phyloP scores from a whole-genome alignment of 2,797 vertebrate genomes.

The Sebastes vulpes region DNA sequence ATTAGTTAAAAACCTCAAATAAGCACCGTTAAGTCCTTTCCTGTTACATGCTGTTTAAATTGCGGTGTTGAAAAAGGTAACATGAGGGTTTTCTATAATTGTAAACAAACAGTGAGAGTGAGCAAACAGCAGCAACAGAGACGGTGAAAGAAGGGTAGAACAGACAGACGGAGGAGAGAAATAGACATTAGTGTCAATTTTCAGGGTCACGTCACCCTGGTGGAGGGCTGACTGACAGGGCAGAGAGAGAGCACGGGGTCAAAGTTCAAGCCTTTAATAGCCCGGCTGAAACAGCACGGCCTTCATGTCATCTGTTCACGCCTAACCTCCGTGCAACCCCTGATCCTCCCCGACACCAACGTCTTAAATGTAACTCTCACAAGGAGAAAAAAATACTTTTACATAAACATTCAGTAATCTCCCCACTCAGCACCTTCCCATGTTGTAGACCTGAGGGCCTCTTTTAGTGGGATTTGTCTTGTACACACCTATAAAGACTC shows the following conservation, averaged over 20 bases:
- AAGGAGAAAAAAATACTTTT: slow-evolving; percentile 3
- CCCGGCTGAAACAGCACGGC: slow-evolving; percentile 46
- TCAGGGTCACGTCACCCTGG: slow-evolving; percentile 68
- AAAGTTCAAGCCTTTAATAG: slow-evolving; percentile 78
- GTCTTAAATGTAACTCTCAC: slow-evolving; percentile 27
- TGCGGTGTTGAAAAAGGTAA: background rate
- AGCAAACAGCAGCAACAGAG: slow-evolving; percentile 8
- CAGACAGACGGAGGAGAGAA: slow-evolving; percentile 2
- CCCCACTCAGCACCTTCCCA: slow-evolving; percentile 17
- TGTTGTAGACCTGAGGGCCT: slow-evolving; percentile 11
- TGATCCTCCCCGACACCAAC: slow-evolving; percentile 24
- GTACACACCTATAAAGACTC: slow-evolving; percentile 15
- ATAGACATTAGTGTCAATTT: slow-evolving; percentile 58
- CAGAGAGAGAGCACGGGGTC: slow-evolving; percentile 53
- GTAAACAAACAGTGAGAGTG: slow-evolving; percentile 25
- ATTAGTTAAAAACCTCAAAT: background rate
- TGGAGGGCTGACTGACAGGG: slow-evolving; percentile 45
- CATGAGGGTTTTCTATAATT: background rate
- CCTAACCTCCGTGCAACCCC: slow-evolving; percentile 42
- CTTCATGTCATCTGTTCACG: slow-evolving; percentile 48
- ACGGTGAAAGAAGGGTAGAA: slow-evolving; percentile 2
- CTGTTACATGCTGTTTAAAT: background rate
- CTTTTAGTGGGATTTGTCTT: slow-evolving; percentile 25
- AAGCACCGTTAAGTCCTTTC: background rate
- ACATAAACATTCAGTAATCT: slow-evolving; percentile 51